Evolutionary conservation across 2,888 invertebrate genomes (phyloP).

Genomic region (Stomorhina lunata): DNA sequence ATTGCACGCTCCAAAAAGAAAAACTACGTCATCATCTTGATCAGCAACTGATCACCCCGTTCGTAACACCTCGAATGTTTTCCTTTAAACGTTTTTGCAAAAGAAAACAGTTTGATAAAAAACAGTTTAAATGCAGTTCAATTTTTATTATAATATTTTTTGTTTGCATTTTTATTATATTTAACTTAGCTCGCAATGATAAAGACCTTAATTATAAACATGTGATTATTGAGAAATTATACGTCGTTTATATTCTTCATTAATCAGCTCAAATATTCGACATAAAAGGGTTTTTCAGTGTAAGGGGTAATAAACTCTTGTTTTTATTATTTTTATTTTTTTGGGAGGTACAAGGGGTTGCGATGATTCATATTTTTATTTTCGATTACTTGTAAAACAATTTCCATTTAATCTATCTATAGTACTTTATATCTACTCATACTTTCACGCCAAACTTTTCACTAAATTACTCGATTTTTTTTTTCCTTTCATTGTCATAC

Average conservation of each 20-base stretch:
- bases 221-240: slow-evolving; percentile 45
- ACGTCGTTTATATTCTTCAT: background rate
- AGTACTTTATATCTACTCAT: background rate
- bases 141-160: background rate
- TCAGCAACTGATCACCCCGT: background rate
- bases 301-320: background rate
- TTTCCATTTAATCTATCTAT: background rate
- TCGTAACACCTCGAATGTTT: background rate
- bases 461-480: background rate
- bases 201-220: slow-evolving; percentile 47
- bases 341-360: background rate
- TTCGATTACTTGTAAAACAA: background rate
- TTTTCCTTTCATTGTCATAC: background rate
- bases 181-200: slow-evolving; percentile 22
- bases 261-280: background rate
- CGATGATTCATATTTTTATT: slow-evolving; percentile 26
- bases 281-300: background rate
- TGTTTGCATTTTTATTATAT: slow-evolving; percentile 2
- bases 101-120: background rate
- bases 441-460: background rate
- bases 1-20: background rate
- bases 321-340: background rate
- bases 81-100: background rate
- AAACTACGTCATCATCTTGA: slow-evolving; percentile 22
- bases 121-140: slow-evolving; percentile 34